Conservation (phyloP, 2,797 vertebrate genomes). For the Odontamblyopus lacepedii region DNA sequence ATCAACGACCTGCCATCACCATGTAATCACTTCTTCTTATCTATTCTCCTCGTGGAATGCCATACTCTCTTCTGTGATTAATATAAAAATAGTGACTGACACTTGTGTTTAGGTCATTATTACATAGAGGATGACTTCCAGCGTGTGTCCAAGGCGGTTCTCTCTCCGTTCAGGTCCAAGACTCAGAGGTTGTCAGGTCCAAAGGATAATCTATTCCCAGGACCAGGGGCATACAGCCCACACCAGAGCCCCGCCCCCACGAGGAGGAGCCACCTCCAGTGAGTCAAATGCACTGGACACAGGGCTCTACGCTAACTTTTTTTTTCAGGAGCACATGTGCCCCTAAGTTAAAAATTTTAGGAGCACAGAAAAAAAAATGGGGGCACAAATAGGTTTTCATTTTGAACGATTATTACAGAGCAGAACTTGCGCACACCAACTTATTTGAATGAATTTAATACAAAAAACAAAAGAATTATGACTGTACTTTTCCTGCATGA, state of each 20-base stretch:
- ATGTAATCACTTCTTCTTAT: constrained; percentile 42
- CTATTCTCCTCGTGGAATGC: neutral
- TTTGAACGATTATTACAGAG: too few species aligned
- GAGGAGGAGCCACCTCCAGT: constrained; percentile 65
- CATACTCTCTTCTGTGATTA: neutral
- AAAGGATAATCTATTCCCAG: constrained; percentile 53
- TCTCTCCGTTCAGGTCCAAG: constrained; percentile 80
- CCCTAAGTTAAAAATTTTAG: too few species aligned
- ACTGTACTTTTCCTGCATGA: too few species aligned
- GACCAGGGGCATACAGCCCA: constrained; percentile 76
- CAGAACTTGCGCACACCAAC: too few species aligned
- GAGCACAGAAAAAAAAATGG: too few species aligned
- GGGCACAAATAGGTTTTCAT: too few species aligned
- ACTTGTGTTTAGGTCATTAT: constrained; percentile 71
- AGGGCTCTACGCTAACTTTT: too few species aligned
- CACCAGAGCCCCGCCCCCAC: constrained; percentile 41
- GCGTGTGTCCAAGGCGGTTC: constrained; percentile 53
- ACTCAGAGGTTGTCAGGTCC: constrained; percentile 49
- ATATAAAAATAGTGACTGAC: neutral
- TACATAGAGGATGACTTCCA: constrained; percentile 64
- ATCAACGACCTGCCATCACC: constrained; percentile 67
- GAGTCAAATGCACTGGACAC: constrained; percentile 44
- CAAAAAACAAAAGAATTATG: too few species aligned
- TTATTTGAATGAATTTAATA: too few species aligned
- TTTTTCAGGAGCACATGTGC: too few species aligned